Base-by-base conservation (phyloP, 2,113 vertebrate species). In the Grammomys dolichurus region DNA sequence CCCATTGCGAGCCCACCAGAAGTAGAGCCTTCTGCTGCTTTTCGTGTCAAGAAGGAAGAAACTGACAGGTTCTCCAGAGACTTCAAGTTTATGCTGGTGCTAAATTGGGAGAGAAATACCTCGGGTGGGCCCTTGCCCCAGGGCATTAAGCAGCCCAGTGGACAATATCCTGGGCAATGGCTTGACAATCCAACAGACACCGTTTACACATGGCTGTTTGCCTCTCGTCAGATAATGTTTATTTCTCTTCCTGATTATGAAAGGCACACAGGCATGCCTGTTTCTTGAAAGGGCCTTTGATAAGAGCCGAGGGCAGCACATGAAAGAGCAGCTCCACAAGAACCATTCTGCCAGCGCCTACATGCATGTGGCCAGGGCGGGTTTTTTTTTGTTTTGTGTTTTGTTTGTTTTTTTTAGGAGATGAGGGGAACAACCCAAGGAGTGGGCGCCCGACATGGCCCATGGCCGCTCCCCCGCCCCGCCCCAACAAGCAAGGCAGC, bases 161-260 rank as follows among this genome's bases (percentile, higher is more conserved):
- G 96, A 95, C 97, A 97, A 95, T 96, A 82, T 97, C 96, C 96
- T 58, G 72, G 89, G 92, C 92, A 85, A 80, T 2, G 54, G 90
- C 92, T 98, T 98, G 97, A 98, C 97, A 98, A 92, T 73, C 94
- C 92, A 96, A 92, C 76, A 95, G 96, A 95, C 96, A 95, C 89
- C 85, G 58, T 97, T 98, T 96, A 98, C 90, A 96, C 96, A 56
- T 86, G 95, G 88, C 88, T 96, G 94, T 97, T 96, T 96, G 96
- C 93, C 91, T 97, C 96, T 97, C 48, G 40, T 93, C 96, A 95
- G 92, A 97, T 98, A 96, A 94, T 97, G 96, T 98, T 98, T 98
- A 98, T 97, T 97, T 98, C 94, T 96, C 72, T 97, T 98, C 90
- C 95, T 96, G 96, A 97, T 98, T 97, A 96, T 96, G 95, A 97